Evolutionary conservation across 2,888 invertebrate genomes (phyloP).

Genomic region (Trachelus troglodyta): DNA sequence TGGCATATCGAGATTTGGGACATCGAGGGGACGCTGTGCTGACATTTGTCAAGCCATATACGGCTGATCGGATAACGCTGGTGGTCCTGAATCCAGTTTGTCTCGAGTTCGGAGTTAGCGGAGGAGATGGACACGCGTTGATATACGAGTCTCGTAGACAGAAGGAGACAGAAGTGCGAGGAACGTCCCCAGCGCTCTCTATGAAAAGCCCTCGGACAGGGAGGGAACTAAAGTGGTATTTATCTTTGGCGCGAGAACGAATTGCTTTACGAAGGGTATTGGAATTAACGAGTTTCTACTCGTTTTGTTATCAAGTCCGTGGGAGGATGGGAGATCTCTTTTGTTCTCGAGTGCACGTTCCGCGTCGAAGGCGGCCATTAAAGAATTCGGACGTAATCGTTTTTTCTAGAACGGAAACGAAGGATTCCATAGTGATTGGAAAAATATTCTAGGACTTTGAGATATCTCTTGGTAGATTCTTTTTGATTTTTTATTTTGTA

Average conservation of each 20-base stretch:
- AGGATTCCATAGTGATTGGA: neutral
- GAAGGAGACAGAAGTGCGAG: neutral
- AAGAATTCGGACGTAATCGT: neutral
- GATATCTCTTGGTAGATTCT: neutral
- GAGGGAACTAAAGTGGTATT: neutral
- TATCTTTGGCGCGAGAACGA: neutral
- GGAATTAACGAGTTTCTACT: neutral
- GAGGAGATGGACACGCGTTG: neutral
- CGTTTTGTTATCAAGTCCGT: neutral
- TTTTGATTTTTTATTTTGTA: too few species aligned
- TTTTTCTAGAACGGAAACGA: neutral
- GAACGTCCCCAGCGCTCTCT: neutral
- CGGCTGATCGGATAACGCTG: neutral
- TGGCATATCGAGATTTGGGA: neutral
- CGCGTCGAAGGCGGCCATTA: neutral
- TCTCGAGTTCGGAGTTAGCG: neutral
- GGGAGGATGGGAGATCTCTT: neutral
- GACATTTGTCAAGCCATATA: neutral
- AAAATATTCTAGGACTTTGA: neutral
- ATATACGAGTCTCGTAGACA: neutral
- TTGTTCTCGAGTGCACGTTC: neutral
- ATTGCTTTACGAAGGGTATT: neutral
- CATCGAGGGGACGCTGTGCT: neutral
- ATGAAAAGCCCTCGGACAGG: neutral
- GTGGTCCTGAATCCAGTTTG: neutral